Conservation (phyloP, 30 jellyfish, hydroid and myxozoan genomes). For the Turritopsis dohrnii region DNA sequence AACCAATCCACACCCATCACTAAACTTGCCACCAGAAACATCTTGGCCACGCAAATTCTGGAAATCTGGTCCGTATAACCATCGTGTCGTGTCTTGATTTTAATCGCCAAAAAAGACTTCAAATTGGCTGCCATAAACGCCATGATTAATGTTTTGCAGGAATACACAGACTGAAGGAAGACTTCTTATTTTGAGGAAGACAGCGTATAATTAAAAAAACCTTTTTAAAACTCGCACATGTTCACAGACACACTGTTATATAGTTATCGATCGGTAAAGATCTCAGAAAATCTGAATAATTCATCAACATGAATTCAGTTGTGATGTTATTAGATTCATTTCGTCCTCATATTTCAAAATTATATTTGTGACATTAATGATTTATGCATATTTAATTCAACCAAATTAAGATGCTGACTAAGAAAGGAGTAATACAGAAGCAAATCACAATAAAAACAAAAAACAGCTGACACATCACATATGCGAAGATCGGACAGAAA, state of each 20-base stretch:
- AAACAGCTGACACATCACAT: no score
- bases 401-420: no score
- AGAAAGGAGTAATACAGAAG: no score
- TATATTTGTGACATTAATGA: no score
- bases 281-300: not conserved
- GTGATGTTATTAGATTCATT: not conserved
- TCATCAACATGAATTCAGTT: not conserved
- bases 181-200: not conserved
- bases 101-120: constrained; percentile 20
- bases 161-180: not conserved
- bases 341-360: not conserved
- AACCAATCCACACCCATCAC: constrained; percentile 44
- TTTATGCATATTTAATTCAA: no score
- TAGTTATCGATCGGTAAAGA: not conserved
- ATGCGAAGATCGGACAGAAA: no score
- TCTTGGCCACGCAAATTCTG: constrained; percentile 26
- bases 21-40: constrained; percentile 35
- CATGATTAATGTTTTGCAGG: not conserved
- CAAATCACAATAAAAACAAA: no score
- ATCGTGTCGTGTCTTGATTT: constrained; percentile 32
- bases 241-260: not conserved
- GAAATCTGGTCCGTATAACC: constrained; percentile 36
- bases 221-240: not conserved
- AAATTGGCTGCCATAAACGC: constrained; percentile 31
- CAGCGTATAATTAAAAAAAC: not conserved